Base-by-base conservation (phyloP, 2,113 vertebrate genomes). In the Neogobius melanostomus region DNA sequence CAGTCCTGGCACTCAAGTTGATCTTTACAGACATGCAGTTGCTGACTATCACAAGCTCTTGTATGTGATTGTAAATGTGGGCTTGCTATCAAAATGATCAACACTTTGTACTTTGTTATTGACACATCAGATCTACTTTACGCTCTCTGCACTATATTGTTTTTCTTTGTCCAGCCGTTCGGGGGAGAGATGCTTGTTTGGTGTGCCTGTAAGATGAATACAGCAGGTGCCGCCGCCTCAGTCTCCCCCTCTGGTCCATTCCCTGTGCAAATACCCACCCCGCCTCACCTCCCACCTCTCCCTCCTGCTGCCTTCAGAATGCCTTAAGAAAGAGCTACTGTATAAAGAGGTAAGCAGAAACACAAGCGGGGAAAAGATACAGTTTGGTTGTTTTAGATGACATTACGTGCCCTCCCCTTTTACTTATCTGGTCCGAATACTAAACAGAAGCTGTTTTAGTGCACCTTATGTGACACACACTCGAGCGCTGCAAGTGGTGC, bases 191-290 rank as follows among this genome's bases (percentile, higher is more conserved):
- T 76, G 80, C 73, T 84, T 79, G 46, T 76, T 76, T 77, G 68
- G 64, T 81, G 69, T 77, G 81, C 82, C 72, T 72, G 75, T 71
- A 36, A 36, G 85, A 83, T 75, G 85, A 85, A 75, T 88, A 87
- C 83, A 83, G 88, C 91, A 92, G 91, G 91, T 91, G 90, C 77
- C 80, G 77, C 69, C 66, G 73, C 67, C 82, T 82, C 87, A 86
- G 81, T 87, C 81, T 65, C 64, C 57, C 64, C 45, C 54, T 68
- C 62, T 63, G 66, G 72, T 82, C 77, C 74, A 16, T 80, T 82
- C 77, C 82, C 76, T 84, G 80, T 50, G 52, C 83, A 71, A 79
- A 81, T 66, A 62, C 71, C 50, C 69, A 75, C 81, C 36, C 81
- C 16, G 11, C 17, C 11, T 14, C 4, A 21, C 21, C 56, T 11